A percentile compares a stretch with the other conserved stretches of the same genome.
Evolutionary conservation across 2,113 vertebrate species (phyloP).

Genomic region (Excalfactoria chinensis): DNA sequence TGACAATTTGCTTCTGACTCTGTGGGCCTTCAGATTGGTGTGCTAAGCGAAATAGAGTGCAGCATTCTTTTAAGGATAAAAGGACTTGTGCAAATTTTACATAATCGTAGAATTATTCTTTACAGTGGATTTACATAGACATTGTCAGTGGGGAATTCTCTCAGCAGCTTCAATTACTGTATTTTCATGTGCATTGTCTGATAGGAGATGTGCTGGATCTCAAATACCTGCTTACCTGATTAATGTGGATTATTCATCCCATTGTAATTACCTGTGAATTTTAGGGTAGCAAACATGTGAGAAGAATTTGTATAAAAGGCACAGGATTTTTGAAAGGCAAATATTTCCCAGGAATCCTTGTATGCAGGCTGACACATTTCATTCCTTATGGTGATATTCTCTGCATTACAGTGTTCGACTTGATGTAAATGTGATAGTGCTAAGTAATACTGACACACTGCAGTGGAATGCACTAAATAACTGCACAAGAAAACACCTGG

Average conservation of each 20-base stretch:
- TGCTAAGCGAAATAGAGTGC: constrained; percentile 49
- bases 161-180: constrained; percentile 70
- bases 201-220: constrained; percentile 70
- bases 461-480: constrained; percentile 63
- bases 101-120: constrained; percentile 73
- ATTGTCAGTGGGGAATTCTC: constrained; percentile 68
- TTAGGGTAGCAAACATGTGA: constrained; percentile 75
- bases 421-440: constrained; percentile 68
- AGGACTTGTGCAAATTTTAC: constrained; percentile 68
- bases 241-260: constrained; percentile 73
- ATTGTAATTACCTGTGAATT: constrained; percentile 77
- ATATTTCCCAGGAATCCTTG: constrained; percentile 70
- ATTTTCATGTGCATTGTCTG: constrained; percentile 71
- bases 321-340: constrained; percentile 73
- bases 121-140: constrained; percentile 70
- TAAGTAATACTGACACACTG: constrained; percentile 57
- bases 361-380: constrained; percentile 67
- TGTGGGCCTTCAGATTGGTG: constrained; percentile 33
- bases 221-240: constrained; percentile 75
- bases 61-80: constrained; percentile 71
- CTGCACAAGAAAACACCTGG: constrained; percentile 67
- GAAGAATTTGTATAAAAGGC: constrained; percentile 71
- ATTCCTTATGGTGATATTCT: constrained; percentile 63
- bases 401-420: constrained; percentile 66
- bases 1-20: not conserved